Base-by-base conservation (phyloP, 1,140 invertebrate genomes). In the Drosophila sturtevanti region DNA sequence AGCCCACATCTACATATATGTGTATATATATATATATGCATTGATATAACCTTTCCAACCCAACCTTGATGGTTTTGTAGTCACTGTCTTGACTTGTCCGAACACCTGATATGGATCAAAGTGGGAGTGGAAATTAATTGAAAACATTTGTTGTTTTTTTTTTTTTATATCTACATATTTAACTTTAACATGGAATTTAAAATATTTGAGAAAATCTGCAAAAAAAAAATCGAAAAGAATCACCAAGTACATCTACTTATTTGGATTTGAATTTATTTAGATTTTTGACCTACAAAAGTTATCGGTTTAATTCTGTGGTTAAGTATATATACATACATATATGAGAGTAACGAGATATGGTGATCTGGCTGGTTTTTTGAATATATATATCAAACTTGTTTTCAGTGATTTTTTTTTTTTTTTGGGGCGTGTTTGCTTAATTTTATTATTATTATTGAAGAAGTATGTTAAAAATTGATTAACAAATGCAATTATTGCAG, bases 41-140 rank as follows among this genome's bases (percentile, higher is more conserved):
- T 16, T 21, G 37, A 71, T 61, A 66, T 79, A 76, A 86, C 81
- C 81, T 82, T 82, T 81, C 65, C 21, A 76, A 69, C 68, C 7
- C 44, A 82, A 87, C 81, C 81, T 86, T 86, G 63, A 11, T 48
- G 41, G 16, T 48, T n/a, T n/a, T 48, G 41, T 21, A 11, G 34
- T 54, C 41, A 21, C 27, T 35, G 37, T 16, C 37, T 34, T 34
- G 16, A 44, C 35, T 34, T 41, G 22, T 6, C 37, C 38, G 37
- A 77, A 38, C 76, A 82, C 68, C 78, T 77, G 82, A 86, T 86
- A 87, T 82, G 64, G 79, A 86, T 86, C 82, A 79, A 48, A 73
- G 59, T 75, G 65, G 79, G 71, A 82, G 82, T 86, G 82, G 74
- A 69, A 67, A 55, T 58, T 82, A 87, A 87, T 87, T 86, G 75